A percentile compares a stretch with the other conserved stretches of the same genome.
phyloP scores from a whole-genome alignment of 2,113 vertebrate species.

The Tupaia tana region DNA sequence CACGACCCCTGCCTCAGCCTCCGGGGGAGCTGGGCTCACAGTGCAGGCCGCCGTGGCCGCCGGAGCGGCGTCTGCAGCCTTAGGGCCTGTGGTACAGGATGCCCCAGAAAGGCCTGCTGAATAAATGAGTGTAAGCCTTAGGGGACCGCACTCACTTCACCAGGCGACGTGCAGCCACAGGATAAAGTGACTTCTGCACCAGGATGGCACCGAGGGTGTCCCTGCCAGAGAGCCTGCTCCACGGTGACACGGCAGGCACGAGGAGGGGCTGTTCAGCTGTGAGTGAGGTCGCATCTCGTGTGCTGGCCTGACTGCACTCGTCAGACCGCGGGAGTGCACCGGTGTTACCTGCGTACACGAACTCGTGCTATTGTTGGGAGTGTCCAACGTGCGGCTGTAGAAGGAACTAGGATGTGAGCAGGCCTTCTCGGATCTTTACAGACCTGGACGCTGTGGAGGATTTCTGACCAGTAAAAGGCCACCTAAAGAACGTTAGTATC shows the following conservation, averaged over 20 bases:
- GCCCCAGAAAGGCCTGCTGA: not conserved
- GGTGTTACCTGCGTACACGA: no score
- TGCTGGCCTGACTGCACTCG: no score
- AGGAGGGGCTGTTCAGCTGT: no score
- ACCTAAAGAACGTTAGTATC: not conserved
- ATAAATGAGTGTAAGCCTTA: not conserved
- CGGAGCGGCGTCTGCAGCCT: no score
- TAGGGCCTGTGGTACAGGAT: not conserved
- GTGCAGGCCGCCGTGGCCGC: no score
- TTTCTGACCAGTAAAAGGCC: not conserved
- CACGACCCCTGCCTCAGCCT: no score
- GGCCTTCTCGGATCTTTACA: not conserved
- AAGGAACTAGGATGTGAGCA: not conserved
- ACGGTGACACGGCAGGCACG: not conserved
- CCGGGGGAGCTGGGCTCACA: no score
- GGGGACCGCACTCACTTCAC: not conserved
- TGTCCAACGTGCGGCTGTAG: not conserved
- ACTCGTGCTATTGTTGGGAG: not conserved
- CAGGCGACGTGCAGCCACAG: not conserved
- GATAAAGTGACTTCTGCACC: not conserved
- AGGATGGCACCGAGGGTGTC: not conserved
- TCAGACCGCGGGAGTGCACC: no score
- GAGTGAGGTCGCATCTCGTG: no score
- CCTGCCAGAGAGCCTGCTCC: not conserved
- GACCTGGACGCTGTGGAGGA: not conserved